Percentiles rank a stretch among this genome's conserved stretches.
phyloP scores from a whole-genome alignment of 2,113 vertebrate genomes.

The Alectura lathami region DNA sequence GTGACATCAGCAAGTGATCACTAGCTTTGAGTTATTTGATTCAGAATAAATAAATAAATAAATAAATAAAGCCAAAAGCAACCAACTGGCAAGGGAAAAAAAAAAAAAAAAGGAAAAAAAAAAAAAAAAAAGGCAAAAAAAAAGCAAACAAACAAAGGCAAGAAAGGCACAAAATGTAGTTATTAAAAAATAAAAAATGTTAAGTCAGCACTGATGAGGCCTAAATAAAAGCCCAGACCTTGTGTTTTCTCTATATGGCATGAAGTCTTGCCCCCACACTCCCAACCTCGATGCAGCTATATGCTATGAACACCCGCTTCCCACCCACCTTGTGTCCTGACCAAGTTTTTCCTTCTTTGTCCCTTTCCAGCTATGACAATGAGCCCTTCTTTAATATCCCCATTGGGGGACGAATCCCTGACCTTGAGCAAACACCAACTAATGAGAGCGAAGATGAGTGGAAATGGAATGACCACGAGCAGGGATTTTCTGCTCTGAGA shows the following conservation, averaged over 20 bases:
- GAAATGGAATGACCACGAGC: constrained; percentile 80
- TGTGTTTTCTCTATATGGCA: neutral
- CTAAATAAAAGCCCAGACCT: neutral
- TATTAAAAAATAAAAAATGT: neutral
- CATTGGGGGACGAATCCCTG: constrained; percentile 82
- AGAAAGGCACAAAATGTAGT: neutral
- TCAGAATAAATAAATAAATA: neutral
- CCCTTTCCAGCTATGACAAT: constrained; percentile 67
- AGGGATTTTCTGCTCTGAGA: constrained; percentile 84
- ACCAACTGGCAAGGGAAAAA: neutral
- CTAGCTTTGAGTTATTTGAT: neutral
- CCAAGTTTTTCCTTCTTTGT: neutral
- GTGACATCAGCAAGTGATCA: neutral
- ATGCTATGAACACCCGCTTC: neutral
- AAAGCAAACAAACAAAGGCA: no score
- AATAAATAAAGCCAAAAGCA: neutral
- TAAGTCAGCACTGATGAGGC: neutral
- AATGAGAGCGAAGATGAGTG: constrained; percentile 79
- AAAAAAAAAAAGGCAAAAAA: neutral
- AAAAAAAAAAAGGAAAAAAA: neutral
- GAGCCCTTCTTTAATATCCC: constrained; percentile 81
- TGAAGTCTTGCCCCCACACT: neutral
- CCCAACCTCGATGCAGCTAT: neutral
- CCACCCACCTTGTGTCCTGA: neutral
- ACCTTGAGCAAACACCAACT: constrained; percentile 65